Conservation (phyloP, 2,888 invertebrate genomes). For the Charanyca ferruginea region DNA sequence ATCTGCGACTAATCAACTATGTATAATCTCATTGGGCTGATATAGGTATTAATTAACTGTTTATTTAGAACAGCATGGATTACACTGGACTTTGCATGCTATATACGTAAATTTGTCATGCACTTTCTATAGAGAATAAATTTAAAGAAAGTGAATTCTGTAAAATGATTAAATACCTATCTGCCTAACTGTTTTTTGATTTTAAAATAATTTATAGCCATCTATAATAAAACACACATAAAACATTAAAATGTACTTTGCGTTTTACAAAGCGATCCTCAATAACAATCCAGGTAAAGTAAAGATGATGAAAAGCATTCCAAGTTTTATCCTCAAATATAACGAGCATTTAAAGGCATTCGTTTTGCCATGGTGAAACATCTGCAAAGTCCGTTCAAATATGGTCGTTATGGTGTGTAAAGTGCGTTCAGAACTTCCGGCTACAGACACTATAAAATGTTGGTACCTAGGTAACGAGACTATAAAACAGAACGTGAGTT, state of each 20-base stretch:
- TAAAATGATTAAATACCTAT: background rate
- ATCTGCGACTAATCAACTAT: background rate
- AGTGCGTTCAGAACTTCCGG: constrained; percentile 47
- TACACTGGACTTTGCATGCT: background rate
- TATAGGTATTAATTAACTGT: constrained; percentile 4
- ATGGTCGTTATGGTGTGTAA: constrained; percentile 41
- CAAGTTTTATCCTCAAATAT: constrained; percentile 41
- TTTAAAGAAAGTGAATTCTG: constrained; percentile 10
- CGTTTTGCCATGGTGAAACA: constrained; percentile 35
- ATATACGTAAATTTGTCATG: constrained; percentile 7
- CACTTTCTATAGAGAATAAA: background rate
- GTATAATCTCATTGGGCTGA: background rate
- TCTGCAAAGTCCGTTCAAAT: constrained; percentile 34
- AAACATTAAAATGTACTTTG: too few species aligned
- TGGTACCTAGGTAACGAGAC: constrained; percentile 19
- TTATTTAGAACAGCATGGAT: background rate
- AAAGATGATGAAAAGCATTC: constrained; percentile 39
- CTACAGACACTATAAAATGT: constrained; percentile 42
- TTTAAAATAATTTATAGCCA: constrained; percentile 1
- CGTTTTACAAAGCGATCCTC: background rate
- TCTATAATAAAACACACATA: background rate
- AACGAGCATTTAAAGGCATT: constrained; percentile 42
- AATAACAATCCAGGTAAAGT: constrained; percentile 16
- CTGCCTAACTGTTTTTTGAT: background rate
- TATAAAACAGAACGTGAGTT: constrained; percentile 36